Conservation (phyloP, 2,797 vertebrate genomes). For the Neoniphon sammara region DNA sequence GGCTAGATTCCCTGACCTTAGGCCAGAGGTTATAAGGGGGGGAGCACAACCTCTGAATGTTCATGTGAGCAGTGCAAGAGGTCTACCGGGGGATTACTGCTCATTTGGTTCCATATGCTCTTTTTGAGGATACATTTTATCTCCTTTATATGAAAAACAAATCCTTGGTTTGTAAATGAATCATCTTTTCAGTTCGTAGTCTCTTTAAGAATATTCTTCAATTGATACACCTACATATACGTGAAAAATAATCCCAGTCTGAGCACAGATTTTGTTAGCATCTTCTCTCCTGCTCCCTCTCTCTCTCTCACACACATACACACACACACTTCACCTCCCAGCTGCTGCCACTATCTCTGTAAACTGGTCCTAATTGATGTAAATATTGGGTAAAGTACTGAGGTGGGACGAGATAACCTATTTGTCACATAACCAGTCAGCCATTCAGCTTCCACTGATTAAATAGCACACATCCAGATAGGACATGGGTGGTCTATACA, state of each 20-base stretch:
- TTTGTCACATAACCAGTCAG: slow-evolving; percentile 86
- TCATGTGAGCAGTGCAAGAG: slow-evolving; percentile 5
- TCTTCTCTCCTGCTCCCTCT: slow-evolving; percentile 8
- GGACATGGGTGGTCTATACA: slow-evolving; percentile 44
- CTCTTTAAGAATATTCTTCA: not conserved
- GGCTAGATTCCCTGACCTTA: slow-evolving; percentile 64
- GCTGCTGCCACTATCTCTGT: slow-evolving; percentile 81
- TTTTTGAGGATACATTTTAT: not conserved
- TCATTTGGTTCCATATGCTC: not conserved
- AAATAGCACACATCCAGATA: slow-evolving; percentile 75
- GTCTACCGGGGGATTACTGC: not conserved
- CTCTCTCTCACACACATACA: slow-evolving; percentile 16
- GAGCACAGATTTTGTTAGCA: not conserved
- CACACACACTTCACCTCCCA: slow-evolving; percentile 47
- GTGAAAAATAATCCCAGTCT: slow-evolving; percentile 21
- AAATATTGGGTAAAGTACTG: slow-evolving; percentile 92
- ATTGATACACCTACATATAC: not conserved
- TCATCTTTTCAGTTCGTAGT: not conserved
- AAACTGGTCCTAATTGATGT: slow-evolving; percentile 91
- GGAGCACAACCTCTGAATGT: slow-evolving; percentile 25
- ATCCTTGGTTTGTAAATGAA: not conserved
- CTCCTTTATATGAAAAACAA: not conserved
- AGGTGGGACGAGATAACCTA: slow-evolving; percentile 85
- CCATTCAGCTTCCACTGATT: slow-evolving; percentile 79
- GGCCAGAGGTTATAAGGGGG: slow-evolving; percentile 42